Evolutionary conservation across 2,797 vertebrate species (phyloP), one percentile per base, ranked within the genome.

Genomic region (Dendrocincla tyrannina): DNA sequence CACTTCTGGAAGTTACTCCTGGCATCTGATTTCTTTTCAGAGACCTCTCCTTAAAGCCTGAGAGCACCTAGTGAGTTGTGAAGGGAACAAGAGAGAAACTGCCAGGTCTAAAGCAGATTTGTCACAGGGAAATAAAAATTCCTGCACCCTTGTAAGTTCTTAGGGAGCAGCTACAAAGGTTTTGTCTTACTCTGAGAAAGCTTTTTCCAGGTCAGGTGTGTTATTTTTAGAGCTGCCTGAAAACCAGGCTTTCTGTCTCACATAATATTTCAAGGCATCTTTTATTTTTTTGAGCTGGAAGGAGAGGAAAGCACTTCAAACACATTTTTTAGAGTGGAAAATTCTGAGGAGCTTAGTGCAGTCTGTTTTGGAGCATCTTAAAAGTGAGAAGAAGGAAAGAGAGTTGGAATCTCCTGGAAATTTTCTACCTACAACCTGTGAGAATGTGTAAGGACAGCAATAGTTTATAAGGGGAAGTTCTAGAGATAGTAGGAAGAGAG

Each of bases 161-260:
- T 52, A 46, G 25, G 17, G 23, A 52, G 41, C 0, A 0, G 14
- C 39, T 52, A 10, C 42, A 79, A 74, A 66, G 55, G 12, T 35
- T 79, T 73, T 72, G 17, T 17, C 13, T 46, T 83, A 18, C 56
- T 89, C 32, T 70, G 60, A 74, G 19, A 49, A 50, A 64, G 50
- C 18, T 55, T 89, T 91, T 73, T 89, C 67, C 47, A 73, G 81
- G 84, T 79, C 83, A 84, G 59, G 35, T 55, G 15, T 56, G 39
- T 84, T 92, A 79, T 87, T 91, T 95, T 88, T 86, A 90, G 66
- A 91, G 30, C 59, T 76, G 50, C 66, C 67, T 88, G 41, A 82
- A 66, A 88, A 8, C 52, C n/a, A 64, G 64, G 27, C 44, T 83
- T 80, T 73, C 37, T 70, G 42, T 47, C 73, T 88, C 15, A 1